Percentiles rank a stretch among this genome's conserved stretches.
phyloP scores from a whole-genome alignment of 2,113 vertebrate species.

The Melanocharis versteri region DNA sequence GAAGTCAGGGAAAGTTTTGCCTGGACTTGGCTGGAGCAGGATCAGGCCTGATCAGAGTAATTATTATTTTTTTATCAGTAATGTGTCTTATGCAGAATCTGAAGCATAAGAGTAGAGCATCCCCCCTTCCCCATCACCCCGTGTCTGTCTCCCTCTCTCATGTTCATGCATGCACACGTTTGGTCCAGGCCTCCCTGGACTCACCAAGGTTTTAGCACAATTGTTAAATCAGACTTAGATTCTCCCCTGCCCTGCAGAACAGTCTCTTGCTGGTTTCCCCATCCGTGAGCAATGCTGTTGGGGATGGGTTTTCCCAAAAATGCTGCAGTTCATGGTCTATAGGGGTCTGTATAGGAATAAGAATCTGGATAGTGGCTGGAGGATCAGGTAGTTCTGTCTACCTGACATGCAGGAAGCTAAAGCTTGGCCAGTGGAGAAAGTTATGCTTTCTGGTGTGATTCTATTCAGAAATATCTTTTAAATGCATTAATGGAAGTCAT shows the following conservation, averaged over 20 bases:
- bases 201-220: slow-evolving; percentile 22
- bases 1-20: neutral
- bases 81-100: neutral
- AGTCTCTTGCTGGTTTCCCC: neutral
- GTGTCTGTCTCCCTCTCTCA: neutral
- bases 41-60: neutral
- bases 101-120: neutral
- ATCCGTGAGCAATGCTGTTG: neutral
- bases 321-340: neutral
- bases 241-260: neutral
- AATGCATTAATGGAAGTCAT: neutral
- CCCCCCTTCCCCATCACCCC: neutral
- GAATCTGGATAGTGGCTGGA: neutral
- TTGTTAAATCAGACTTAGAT: neutral
- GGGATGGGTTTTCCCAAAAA: neutral
- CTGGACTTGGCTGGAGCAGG: neutral
- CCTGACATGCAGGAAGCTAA: neutral
- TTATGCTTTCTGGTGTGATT: neutral
- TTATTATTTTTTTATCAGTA: slow-evolving; percentile 47
- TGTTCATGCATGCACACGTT: neutral
- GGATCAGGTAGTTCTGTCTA: neutral
- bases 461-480: neutral
- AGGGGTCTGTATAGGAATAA: neutral
- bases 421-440: neutral
- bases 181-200: neutral